Conservation (phyloP, 2,888 invertebrate genomes). For the Dicranocentrus wangi region DNA sequence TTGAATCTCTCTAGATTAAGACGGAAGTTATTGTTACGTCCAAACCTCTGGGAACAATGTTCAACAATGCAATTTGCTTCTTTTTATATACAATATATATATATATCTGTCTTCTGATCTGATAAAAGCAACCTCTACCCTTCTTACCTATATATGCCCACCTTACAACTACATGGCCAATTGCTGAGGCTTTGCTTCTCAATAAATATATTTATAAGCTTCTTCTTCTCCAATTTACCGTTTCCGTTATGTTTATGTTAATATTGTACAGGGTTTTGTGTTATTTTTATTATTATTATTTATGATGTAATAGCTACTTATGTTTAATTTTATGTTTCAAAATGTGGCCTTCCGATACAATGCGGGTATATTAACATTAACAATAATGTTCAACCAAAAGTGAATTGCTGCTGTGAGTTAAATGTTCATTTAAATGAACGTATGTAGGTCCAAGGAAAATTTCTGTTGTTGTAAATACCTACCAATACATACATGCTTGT, state of each 20-base stretch:
- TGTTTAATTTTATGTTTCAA: too few relatives aligned
- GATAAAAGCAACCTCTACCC: not conserved
- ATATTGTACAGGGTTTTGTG: conserved; percentile 15
- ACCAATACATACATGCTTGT: too few relatives aligned
- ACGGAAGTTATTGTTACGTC: conserved; percentile 14
- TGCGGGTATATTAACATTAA: too few relatives aligned
- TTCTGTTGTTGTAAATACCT: too few relatives aligned
- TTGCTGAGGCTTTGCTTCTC: conserved; percentile 4
- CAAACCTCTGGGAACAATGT: conserved; percentile 25
- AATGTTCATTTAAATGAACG: too few relatives aligned
- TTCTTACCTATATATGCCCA: not conserved
- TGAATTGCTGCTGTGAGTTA: too few relatives aligned
- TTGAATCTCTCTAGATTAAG: conserved; percentile 46
- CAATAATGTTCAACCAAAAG: too few relatives aligned
- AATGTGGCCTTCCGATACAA: too few relatives aligned
- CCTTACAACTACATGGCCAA: not conserved
- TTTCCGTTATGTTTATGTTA: not conserved
- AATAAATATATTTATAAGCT: not conserved
- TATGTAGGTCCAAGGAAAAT: too few relatives aligned
- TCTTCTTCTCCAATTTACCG: not conserved
- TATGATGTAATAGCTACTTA: too few relatives aligned
- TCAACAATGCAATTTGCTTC: conserved; percentile 52
- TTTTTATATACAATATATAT: not conserved
- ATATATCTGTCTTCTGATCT: conserved; percentile 10
- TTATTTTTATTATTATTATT: not conserved